Evolutionary conservation across 1,140 invertebrate genomes (phyloP).

Genomic region (Leptinotarsa defecta): DNA sequence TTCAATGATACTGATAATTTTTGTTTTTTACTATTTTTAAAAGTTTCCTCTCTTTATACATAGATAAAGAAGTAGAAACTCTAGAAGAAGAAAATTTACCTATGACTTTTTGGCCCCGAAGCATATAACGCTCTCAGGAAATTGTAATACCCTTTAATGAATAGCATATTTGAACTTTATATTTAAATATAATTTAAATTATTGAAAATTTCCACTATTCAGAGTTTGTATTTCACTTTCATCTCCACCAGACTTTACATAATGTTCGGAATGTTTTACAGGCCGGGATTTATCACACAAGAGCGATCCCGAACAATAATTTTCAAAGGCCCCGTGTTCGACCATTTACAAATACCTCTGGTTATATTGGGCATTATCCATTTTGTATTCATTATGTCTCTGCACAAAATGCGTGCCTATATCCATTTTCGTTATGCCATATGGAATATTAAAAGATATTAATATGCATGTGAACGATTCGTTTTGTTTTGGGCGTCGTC

Average conservation of each 20-base stretch:
- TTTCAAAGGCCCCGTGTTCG: constrained; percentile 19
- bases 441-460: constrained; percentile 2
- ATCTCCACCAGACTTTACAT: constrained; percentile 8
- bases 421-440: constrained; percentile 16
- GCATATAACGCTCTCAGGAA: too few relatives aligned
- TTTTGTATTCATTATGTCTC: constrained; percentile 21
- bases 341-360: constrained; percentile 23
- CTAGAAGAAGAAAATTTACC: too few relatives aligned
- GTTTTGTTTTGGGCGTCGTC: background rate
- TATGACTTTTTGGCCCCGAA: too few relatives aligned
- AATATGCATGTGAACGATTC: background rate
- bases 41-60: too few relatives aligned
- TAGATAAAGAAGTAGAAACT: too few relatives aligned
- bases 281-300: constrained; percentile 18
- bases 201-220: too few relatives aligned
- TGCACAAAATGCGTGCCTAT: constrained; percentile 19
- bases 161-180: too few relatives aligned
- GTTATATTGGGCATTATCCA: constrained; percentile 24
- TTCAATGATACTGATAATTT: too few relatives aligned
- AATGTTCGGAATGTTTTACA: constrained; percentile 19
- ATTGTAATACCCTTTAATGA: too few relatives aligned
- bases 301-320: constrained; percentile 19
- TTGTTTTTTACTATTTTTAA: too few relatives aligned
- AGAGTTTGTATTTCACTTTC: background rate
- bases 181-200: too few relatives aligned